These are phyloP conservation scores for Chroicocephalus ridibundus DNA, from an alignment of 2,113 vertebrate species.

Conservation along the genomic window DNA sequence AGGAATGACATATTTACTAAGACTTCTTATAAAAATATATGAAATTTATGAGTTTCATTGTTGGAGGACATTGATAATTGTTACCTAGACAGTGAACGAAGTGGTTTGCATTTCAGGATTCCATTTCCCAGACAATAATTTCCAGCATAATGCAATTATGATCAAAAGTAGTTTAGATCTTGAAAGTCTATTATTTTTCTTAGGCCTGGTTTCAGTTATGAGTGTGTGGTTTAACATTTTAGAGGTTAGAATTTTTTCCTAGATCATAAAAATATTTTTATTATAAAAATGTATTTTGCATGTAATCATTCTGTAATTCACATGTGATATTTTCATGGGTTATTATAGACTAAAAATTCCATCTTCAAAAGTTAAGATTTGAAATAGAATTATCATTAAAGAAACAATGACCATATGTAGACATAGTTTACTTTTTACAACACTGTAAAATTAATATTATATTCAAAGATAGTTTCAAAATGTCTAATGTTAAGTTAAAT, in stretches of 20 bases:
- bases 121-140: not conserved
- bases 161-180: not conserved
- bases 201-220: not conserved
- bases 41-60: not conserved
- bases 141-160: not conserved
- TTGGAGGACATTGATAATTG: not conserved
- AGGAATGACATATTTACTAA: not conserved
- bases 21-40: not conserved
- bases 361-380: not conserved
- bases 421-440: not conserved
- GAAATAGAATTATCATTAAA: not conserved
- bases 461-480: not conserved
- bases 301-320: not conserved
- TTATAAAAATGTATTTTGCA: not conserved
- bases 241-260: not conserved
- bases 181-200: not conserved
- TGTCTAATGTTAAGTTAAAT: not conserved
- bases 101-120: not conserved
- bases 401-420: not conserved
- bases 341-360: not conserved
- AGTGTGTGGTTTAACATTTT: not conserved
- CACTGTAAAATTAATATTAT: not conserved
- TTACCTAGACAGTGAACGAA: not conserved
- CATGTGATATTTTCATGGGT: not conserved
- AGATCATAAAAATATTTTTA: not conserved